Evolutionary conservation across 1,140 invertebrate genomes (phyloP).

Genomic region (Lysiphlebus fabarum): DNA sequence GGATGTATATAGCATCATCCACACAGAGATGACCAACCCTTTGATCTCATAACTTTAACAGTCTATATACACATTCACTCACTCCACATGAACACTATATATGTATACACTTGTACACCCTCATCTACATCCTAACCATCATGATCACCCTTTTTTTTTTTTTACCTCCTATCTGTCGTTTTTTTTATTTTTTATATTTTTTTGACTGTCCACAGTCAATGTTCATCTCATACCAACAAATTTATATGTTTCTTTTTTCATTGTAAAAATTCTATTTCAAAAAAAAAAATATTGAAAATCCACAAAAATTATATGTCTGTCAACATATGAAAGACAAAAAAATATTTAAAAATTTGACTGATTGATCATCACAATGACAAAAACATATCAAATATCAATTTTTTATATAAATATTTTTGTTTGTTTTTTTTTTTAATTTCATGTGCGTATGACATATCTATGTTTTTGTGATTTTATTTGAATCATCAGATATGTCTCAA

Average conservation of each 20-base stretch:
- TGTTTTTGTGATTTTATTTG: slow-evolving; percentile 7
- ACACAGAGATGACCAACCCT: slow-evolving; percentile 49
- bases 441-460: slow-evolving; percentile 2
- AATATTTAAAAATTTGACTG: neutral
- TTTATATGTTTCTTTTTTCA: neutral
- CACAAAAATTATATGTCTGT: slow-evolving; percentile 22
- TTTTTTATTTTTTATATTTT: slow-evolving; percentile 11
- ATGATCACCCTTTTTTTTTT: slow-evolving; percentile 33
- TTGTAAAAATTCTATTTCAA: slow-evolving; percentile 1
- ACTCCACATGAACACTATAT: neutral
- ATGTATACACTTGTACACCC: slow-evolving; percentile 32
- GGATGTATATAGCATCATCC: slow-evolving; percentile 34
- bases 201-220: slow-evolving; percentile 39
- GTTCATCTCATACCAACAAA: neutral
- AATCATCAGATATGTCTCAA: slow-evolving; percentile 68
- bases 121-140: slow-evolving; percentile 33
- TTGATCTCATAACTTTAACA: slow-evolving; percentile 47
- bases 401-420: neutral
- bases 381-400: neutral
- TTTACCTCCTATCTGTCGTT: slow-evolving; percentile 32
- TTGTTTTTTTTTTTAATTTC: neutral
- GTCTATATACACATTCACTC: slow-evolving; percentile 22
- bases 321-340: slow-evolving; percentile 19
- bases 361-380: slow-evolving; percentile 20
- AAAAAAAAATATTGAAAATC: neutral